Base-by-base conservation (phyloP, 2,888 invertebrate species). In the Apodemia zela region DNA sequence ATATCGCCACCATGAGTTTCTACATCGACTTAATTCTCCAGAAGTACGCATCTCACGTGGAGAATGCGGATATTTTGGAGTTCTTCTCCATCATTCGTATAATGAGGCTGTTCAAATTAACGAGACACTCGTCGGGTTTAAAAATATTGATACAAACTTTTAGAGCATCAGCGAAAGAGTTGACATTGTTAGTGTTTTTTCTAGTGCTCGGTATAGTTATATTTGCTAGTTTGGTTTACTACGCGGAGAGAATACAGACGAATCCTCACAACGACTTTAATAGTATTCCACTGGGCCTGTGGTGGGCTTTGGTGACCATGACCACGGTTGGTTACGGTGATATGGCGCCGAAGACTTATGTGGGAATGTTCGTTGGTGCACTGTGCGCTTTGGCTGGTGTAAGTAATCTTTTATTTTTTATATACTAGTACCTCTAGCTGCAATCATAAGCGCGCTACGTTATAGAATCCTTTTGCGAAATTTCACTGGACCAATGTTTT, bases 221-320 rank as follows among this genome's bases (percentile, higher is more conserved):
- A 86, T 99, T 99, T 92, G 99, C 99, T 75, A 98, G 98, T 87
- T 94, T 99, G 80, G 98, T 99, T 75, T 99, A 98, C 90, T 99
- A 99, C 89, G 99, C 99, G 67, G 99, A 99, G 90, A 94, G 98
- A 79, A 98, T 98, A 79, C 97, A 98, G 88, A 97, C 96, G 71
- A 97, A 98, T 92, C 98, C 98, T 67, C 95, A 98, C 85, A 99
- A 99, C 91, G 98, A 98, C 92, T 99, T 99, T 93, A 98, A 98
- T 86, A 98, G 98, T 89, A 99, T 99, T 93, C 99, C 99, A 59
- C 93, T 98, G 76, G 99, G 99, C 59, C 92, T 99, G 71, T 99
- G 99, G 99, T 99, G 99, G 99, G 99, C 99, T 59, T 94, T 99
- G 89, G 98, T 99, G 72, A 99, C 99, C 72, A 99, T 99, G 99